phyloP scores from a whole-genome alignment of 1,140 invertebrate species.

The Caenorhabditis tropicalis region DNA sequence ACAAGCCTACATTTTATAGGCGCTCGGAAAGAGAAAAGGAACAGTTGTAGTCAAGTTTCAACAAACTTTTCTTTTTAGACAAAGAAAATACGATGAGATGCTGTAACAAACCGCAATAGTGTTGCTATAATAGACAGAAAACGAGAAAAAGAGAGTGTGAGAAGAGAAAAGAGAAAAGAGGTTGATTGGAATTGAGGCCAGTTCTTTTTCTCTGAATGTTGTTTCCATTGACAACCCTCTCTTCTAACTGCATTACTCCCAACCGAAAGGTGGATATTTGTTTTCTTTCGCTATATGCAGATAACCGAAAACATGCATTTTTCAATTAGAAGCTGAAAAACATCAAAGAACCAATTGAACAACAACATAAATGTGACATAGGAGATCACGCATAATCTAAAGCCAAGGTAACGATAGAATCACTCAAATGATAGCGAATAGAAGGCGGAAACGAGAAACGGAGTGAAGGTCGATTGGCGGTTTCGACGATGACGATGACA shows the following conservation, averaged over 20 bases:
- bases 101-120: conserved; percentile 31
- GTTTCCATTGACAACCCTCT: not conserved
- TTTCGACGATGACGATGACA: not conserved
- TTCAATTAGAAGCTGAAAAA: not conserved
- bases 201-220: not conserved
- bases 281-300: not conserved
- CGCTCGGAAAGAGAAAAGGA: not conserved
- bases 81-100: not conserved
- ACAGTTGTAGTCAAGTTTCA: conserved; percentile 21
- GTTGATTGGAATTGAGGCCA: not conserved
- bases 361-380: conserved; percentile 20
- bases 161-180: not conserved
- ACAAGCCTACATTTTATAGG: not conserved
- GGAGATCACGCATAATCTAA: conserved; percentile 32
- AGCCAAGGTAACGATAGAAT: conserved; percentile 24
- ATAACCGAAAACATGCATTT: not conserved
- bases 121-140: conserved; percentile 8
- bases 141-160: not conserved
- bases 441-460: not conserved
- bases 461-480: not conserved
- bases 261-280: not conserved
- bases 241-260: not conserved
- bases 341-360: not conserved
- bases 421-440: not conserved
- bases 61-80: not conserved